Evolutionary conservation across 2,113 vertebrate genomes (phyloP), one percentile per base, ranked within the genome.

Genomic region (Pristiophorus japonicus): DNA sequence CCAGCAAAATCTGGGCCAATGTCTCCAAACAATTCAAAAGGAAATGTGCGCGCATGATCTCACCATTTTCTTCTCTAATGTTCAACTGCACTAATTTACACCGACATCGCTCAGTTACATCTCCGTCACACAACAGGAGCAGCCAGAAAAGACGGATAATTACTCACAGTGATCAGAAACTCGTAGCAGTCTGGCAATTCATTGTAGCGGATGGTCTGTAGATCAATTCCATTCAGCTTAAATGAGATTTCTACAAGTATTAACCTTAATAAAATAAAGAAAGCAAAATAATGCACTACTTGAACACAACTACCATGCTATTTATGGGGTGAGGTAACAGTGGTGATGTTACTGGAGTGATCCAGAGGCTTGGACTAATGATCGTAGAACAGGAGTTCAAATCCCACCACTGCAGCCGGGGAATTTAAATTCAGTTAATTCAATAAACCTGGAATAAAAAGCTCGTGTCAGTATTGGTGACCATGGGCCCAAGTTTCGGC

Each of bases 161-260:
- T 59, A 97, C 97, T 96, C 97, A 98, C 99, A 96, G 95, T 98
- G 12, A 99, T 98, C 95, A 97, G 97, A 97, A 99, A 99, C 0
- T 96, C 96, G 62, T 99, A 99, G 97, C 99, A 99, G 97, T 99
- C 99, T 0, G 99, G 99, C 70, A 99, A 34, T 96, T 99, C 99
- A 22, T 97, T 98, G 12, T 98, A 97, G 84, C 98, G 98, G 96
- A 99, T 98, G 0, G 98, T 99, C 97, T 99, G 99, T 0, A 99
- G 97, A 96, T 99, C 98, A 96, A 99, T 98, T 96, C 99, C 99
- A 96, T 98, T 99, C 96, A 99, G 97, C 95, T 97, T 97, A 97
- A 99, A 99, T 42, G 97, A 98, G 95, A 99, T 97, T 96, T 98
- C 98, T 95, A 99, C 95, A 95, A 98, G 96, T 94, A 99, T 96